These are phyloP conservation scores for Aleiodes alternator DNA, from an alignment of 2,888 invertebrate species.

Conservation along the genomic window DNA sequence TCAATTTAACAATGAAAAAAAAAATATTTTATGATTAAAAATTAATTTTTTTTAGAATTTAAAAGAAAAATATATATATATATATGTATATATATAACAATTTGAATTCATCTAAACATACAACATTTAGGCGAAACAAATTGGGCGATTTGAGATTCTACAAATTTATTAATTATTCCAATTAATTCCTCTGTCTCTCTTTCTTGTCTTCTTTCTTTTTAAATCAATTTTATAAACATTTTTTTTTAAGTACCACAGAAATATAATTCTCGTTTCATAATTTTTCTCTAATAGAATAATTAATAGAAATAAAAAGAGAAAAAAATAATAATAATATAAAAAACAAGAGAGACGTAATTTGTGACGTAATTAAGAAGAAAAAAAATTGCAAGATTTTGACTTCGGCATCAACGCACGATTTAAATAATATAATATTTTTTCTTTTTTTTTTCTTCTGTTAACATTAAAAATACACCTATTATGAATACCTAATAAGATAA, in stretches of 20 bases:
- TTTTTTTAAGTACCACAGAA: neutral
- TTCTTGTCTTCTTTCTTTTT: neutral
- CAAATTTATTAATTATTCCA: constrained; percentile 7
- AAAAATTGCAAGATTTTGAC: constrained; percentile 31
- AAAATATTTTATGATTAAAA: constrained; percentile 48
- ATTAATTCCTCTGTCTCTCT: neutral
- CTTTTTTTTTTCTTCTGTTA: constrained; percentile 36
- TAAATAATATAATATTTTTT: constrained; percentile 61
- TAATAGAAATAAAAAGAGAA: neutral
- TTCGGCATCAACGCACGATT: constrained; percentile 56
- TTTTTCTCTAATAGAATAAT: neutral
- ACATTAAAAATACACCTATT: constrained; percentile 56
- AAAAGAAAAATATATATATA: constrained; percentile 43
- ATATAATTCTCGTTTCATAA: too few species aligned
- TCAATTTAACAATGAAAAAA: constrained; percentile 49
- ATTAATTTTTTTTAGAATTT: constrained; percentile 47
- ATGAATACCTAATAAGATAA: constrained; percentile 70
- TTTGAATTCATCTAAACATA: constrained; percentile 74
- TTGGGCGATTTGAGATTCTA: constrained; percentile 44
- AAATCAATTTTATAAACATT: neutral
- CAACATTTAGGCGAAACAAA: constrained; percentile 74
- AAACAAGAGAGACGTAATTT: constrained; percentile 11
- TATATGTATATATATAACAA: constrained; percentile 42
- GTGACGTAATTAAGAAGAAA: neutral
- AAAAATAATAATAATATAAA: constrained; percentile 15